Conservation (phyloP, 2,888 invertebrate species). For the Limulus polyphemus region DNA sequence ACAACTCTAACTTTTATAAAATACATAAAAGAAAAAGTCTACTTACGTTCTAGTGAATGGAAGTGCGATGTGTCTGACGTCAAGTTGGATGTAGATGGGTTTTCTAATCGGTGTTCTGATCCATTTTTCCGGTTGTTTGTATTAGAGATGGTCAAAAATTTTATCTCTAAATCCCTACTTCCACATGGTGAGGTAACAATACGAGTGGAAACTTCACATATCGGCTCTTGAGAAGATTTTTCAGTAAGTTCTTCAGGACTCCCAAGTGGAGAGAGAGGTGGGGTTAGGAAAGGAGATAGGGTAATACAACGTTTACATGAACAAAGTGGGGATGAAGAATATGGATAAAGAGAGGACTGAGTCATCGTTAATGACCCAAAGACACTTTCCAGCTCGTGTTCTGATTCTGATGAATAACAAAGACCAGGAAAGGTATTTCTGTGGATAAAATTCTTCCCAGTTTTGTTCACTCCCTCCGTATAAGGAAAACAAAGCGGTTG, state of each 20-base stretch:
- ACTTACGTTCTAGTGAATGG: too few relatives aligned
- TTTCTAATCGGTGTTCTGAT: neutral
- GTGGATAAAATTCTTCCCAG: slow-evolving; percentile 21
- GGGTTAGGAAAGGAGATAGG: slow-evolving; percentile 28
- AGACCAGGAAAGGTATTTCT: slow-evolving; percentile 9
- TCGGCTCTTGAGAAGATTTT: neutral
- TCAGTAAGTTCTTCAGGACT: neutral
- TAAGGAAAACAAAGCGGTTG: slow-evolving; percentile 37
- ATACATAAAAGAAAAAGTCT: too few relatives aligned
- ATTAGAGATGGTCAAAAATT: slow-evolving; percentile 39
- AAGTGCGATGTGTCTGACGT: too few relatives aligned
- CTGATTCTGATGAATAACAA: too few relatives aligned
- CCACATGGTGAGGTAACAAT: slow-evolving; percentile 62
- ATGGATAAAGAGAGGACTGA: slow-evolving; percentile 11
- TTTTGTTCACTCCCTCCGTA: slow-evolving; percentile 2
- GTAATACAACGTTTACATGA: slow-evolving; percentile 20
- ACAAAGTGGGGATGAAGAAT: slow-evolving; percentile 18
- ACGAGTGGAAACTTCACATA: slow-evolving; percentile 55
- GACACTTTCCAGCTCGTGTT: neutral
- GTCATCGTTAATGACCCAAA: neutral
- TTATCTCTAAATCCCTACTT: slow-evolving; percentile 63
- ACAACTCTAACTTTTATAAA: too few relatives aligned
- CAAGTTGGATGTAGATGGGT: neutral
- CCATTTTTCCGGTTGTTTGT: slow-evolving; percentile 8
- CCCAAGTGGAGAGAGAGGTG: slow-evolving; percentile 28